Evolutionary conservation across 2,888 invertebrate species (phyloP).

Genomic region (Seira musarum): DNA sequence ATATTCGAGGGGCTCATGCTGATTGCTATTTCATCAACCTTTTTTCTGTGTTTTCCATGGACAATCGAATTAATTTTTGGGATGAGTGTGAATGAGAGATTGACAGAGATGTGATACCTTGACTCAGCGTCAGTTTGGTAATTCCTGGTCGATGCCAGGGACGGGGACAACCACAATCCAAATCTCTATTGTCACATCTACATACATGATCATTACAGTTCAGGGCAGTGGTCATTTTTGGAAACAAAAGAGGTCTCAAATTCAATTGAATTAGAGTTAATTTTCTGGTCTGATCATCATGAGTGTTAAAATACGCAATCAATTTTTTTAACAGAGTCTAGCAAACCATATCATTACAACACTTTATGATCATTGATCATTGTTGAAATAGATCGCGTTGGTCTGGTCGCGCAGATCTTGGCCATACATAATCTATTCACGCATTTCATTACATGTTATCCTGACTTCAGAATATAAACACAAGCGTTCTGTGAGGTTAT

Average conservation of each 20-base stretch:
- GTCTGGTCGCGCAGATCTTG: too few species aligned
- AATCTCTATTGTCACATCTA: neutral
- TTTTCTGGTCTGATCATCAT: neutral
- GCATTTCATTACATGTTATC: too few species aligned
- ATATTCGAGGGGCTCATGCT: neutral
- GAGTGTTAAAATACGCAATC: neutral
- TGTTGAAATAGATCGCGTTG: too few species aligned
- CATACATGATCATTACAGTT: too few species aligned
- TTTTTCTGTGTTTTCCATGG: slow-evolving; percentile 43
- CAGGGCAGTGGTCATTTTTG: too few species aligned
- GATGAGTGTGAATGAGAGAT: neutral
- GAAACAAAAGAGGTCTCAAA: neutral
- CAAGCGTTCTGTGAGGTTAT: too few species aligned
- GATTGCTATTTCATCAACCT: neutral
- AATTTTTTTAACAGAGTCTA: neutral
- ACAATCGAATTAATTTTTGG: neutral
- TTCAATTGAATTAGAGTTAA: neutral
- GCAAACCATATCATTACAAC: neutral
- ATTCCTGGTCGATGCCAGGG: slow-evolving; percentile 55
- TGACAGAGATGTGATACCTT: slow-evolving; percentile 31
- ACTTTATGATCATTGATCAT: too few species aligned
- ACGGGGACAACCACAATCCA: slow-evolving; percentile 37
- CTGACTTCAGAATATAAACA: too few species aligned
- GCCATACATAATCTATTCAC: too few species aligned
- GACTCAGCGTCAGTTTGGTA: slow-evolving; percentile 22